phyloP scores from a whole-genome alignment of 2,113 vertebrate genomes.

The Petrocephalus zakoni region DNA sequence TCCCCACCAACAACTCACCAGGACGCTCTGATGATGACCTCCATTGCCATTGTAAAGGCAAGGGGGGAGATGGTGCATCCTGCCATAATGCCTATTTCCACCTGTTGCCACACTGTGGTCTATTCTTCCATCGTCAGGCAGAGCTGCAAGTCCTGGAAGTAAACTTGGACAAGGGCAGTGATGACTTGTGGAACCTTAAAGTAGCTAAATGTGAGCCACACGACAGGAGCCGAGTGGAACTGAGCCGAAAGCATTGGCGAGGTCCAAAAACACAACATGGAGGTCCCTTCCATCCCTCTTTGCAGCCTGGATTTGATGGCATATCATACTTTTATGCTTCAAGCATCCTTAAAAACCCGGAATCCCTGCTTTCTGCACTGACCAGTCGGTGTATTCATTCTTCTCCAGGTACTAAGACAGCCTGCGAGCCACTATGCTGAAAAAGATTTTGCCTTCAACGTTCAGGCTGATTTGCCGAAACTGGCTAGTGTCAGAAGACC shows the following conservation, averaged over 20 bases:
- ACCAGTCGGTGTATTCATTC: constrained; percentile 15
- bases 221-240: constrained; percentile 11
- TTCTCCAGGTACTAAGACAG: constrained; percentile 5
- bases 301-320: constrained; percentile 9
- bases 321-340: constrained; percentile 7
- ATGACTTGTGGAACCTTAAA: neutral
- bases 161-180: no score
- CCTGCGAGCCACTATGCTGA: constrained; percentile 19
- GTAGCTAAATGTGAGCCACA: constrained; percentile 11
- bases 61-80: constrained; percentile 13
- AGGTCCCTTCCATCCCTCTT: constrained; percentile 24
- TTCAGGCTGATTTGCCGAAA: constrained; percentile 28
- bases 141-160: constrained; percentile 7
- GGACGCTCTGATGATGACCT: neutral
- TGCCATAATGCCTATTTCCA: constrained; percentile 20
- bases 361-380: constrained; percentile 7
- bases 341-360: constrained; percentile 1
- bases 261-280: constrained; percentile 23
- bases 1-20: neutral
- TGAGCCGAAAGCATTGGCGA: constrained; percentile 18
- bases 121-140: neutral
- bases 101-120: constrained; percentile 1
- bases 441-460: constrained; percentile 29
- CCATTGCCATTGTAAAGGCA: constrained; percentile 11
- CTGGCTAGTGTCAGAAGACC: no score